Evolutionary conservation across 35 echinoderm and acorn worm genomes (phyloP).

Genomic region (Stichopus chloronotus): DNA sequence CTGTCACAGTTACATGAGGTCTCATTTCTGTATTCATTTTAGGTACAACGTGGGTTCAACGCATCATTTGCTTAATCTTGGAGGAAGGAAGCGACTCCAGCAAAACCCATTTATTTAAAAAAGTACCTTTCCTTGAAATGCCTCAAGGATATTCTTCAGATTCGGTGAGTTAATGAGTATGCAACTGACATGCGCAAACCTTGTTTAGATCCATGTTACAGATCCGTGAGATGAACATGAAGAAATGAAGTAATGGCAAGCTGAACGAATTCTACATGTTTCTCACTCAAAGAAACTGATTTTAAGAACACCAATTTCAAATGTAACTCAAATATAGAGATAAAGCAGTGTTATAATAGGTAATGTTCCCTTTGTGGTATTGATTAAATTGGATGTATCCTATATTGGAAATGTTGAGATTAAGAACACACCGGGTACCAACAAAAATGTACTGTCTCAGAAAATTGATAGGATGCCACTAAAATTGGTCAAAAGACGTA

Average conservation of each 20-base stretch:
- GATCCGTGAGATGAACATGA: background rate
- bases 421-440: background rate
- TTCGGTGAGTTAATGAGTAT: background rate
- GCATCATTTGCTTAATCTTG: conserved; percentile 43
- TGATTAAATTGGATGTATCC: background rate
- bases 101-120: background rate
- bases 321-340: too few relatives aligned
- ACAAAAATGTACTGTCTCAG: too few relatives aligned
- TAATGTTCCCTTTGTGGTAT: background rate
- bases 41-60: conserved; percentile 62
- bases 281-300: too few relatives aligned
- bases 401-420: background rate
- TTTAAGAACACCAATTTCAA: too few relatives aligned
- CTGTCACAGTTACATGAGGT: too few relatives aligned
- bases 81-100: background rate
- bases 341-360: too few relatives aligned
- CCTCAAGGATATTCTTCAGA: background rate
- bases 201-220: too few relatives aligned
- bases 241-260: background rate
- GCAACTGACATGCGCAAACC: too few relatives aligned
- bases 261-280: background rate
- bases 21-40: background rate
- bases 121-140: conserved; percentile 38
- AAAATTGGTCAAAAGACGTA: background rate
- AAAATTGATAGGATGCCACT: too few relatives aligned